These are phyloP conservation scores for Actinostola sp. DNA, from an alignment of 92 coral and sea anemone species.

Conservation along the genomic window DNA sequence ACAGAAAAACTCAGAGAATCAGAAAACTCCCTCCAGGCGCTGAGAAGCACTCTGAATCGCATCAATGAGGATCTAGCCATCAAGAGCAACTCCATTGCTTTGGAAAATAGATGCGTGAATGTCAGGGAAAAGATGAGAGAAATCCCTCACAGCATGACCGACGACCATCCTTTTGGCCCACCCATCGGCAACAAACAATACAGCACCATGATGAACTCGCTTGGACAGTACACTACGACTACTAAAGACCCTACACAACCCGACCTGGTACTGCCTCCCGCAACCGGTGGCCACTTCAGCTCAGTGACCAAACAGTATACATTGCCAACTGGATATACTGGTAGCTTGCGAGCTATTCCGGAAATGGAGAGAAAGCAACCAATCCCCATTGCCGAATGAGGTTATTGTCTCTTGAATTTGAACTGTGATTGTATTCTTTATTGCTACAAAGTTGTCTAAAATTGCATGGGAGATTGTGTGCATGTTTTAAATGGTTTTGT, in stretches of 20 bases:
- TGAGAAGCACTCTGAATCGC: conserved; percentile 81
- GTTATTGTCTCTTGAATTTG: neutral
- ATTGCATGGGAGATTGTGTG: neutral
- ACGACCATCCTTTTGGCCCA: conserved; percentile 38
- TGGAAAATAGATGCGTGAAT: conserved; percentile 93
- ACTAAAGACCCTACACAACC: conserved; percentile 24
- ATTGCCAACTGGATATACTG: conserved; percentile 27
- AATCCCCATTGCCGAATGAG: conserved; percentile 31
- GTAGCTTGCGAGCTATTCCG: conserved; percentile 17
- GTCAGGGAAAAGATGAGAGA: conserved; percentile 90
- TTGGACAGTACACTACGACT: conserved; percentile 49
- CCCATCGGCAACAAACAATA: conserved; percentile 45
- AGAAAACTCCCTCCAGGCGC: conserved; percentile 87
- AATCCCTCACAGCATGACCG: conserved; percentile 92
- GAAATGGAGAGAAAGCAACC: neutral
- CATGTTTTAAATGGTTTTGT: neutral
- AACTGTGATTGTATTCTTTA: neutral
- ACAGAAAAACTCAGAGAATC: conserved; percentile 93
- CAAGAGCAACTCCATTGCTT: conserved; percentile 93
- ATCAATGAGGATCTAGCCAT: conserved; percentile 90
- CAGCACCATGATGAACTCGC: conserved; percentile 18
- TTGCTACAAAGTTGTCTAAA: neutral
- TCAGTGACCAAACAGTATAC: conserved; percentile 32
- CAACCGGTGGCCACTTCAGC: conserved; percentile 29
- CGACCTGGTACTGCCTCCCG: conserved; percentile 19